These are phyloP conservation scores for Xenopus laevis DNA, from an alignment of 2,113 vertebrate genomes.

Conservation along the genomic window DNA sequence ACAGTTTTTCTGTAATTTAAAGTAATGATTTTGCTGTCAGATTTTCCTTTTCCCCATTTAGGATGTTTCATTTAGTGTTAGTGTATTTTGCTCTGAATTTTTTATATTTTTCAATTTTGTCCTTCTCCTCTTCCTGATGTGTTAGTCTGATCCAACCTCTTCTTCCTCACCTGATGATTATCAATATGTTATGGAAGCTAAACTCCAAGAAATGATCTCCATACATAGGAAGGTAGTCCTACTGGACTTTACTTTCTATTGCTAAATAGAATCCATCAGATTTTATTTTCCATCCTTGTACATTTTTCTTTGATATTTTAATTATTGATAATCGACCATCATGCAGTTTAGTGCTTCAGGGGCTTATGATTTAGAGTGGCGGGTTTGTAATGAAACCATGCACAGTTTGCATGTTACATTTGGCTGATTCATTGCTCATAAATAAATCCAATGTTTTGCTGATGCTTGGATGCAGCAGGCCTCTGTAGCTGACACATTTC, in stretches of 20 bases:
- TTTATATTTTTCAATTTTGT: constrained; percentile 87
- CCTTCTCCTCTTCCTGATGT: constrained; percentile 88
- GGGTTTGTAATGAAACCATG: constrained; percentile 80
- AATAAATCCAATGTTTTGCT: constrained; percentile 73
- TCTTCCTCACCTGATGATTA: constrained; percentile 94
- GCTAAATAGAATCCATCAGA: constrained; percentile 80
- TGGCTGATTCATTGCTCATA: constrained; percentile 85
- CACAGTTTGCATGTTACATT: constrained; percentile 82
- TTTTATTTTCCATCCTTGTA: constrained; percentile 63
- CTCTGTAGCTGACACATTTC: constrained; percentile 80
- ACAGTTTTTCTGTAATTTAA: constrained; percentile 51
- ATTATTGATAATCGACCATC: constrained; percentile 81
- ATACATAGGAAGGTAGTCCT: constrained; percentile 97
- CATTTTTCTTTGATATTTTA: constrained; percentile 55
- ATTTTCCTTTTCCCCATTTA: constrained; percentile 75
- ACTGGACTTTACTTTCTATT: constrained; percentile 83
- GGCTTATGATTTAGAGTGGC: constrained; percentile 73
- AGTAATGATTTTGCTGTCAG: constrained; percentile 63
- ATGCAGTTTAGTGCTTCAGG: constrained; percentile 78
- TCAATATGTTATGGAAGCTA: constrained; percentile 98
- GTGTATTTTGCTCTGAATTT: constrained; percentile 82
- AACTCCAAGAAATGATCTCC: constrained; percentile 96
- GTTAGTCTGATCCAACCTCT: constrained; percentile 92
- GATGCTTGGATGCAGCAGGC: constrained; percentile 76
- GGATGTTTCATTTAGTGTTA: constrained; percentile 74